Conservation (phyloP, 2,888 invertebrate species). For the Sympetrum striolatum region DNA sequence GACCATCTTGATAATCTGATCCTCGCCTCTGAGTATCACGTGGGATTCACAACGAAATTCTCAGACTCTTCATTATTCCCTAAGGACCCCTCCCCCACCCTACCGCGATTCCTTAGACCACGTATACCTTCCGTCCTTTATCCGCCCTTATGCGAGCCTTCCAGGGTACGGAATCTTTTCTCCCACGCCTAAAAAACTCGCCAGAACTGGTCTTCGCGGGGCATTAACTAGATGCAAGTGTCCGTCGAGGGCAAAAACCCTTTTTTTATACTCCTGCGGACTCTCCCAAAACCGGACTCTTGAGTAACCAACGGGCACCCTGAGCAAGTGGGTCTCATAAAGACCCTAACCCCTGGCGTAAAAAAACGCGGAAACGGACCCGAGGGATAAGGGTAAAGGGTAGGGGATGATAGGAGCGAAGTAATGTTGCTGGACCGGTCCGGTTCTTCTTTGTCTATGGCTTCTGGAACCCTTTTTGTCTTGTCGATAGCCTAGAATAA, state of each 20-base stretch:
- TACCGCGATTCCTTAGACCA: not conserved
- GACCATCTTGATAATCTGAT: not conserved
- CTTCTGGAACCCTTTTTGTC: constrained; percentile 30
- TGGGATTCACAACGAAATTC: not conserved
- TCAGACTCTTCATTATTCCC: not conserved
- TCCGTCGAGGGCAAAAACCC: not conserved
- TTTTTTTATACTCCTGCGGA: not conserved
- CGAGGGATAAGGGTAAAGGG: not conserved
- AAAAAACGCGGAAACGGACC: constrained; percentile 30
- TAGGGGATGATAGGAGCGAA: not conserved
- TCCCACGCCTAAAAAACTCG: constrained; percentile 41
- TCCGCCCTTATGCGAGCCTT: not conserved
- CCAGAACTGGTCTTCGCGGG: constrained; percentile 7
- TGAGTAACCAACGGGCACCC: constrained; percentile 36
- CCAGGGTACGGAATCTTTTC: not conserved
- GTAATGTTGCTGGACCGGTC: constrained; percentile 44
- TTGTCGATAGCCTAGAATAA: not conserved
- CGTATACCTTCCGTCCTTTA: not conserved
- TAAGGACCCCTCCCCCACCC: not conserved
- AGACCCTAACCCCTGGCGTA: not conserved
- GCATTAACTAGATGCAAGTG: not conserved
- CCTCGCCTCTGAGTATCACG: not conserved
- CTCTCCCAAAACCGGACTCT: constrained; percentile 31
- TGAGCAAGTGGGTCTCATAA: not conserved
- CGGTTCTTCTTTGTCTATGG: constrained; percentile 10